Base-by-base conservation (phyloP, 1,140 invertebrate species). In the Protaetia brevitarsis region DNA sequence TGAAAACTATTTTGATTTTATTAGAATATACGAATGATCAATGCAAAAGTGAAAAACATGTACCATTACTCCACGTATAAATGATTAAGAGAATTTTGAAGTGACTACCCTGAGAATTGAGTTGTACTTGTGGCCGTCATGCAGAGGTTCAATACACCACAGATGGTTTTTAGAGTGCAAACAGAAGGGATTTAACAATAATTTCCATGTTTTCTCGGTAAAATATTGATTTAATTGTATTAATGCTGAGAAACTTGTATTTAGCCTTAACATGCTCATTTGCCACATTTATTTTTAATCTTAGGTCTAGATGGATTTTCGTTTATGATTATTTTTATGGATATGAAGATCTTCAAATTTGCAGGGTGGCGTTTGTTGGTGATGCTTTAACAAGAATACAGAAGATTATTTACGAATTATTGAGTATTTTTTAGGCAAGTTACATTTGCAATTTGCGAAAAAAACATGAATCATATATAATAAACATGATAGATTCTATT, bases 321-420 rank as follows among this genome's bases (percentile, higher is more conserved):
- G 83, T 99, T 0, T 97, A 96, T 82, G 98, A 99, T 82, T 99
- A 98, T 79, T 99, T 98, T 76, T 91, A 88, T 85, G 98, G 98
- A 1, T 91, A 90, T 77, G 89, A 97, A 67, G 96, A 99, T 84
- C 79, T 99, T 28, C 80, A 90, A 72, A 86, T 91, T 0, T 83
- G 83, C 69, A 85, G 83, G 71, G 81, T 99, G 28, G 82, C 82
- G 34, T 99, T 99, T 88, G 98, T 99, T 64, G 98, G 97, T 3
- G 85, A 95, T 80, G 81, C 97, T 4, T 83, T 79, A 63, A 82
- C 82, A 10, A 86, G 98, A 76, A 97, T 99, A 59, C 87, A 92
- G 97, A 99, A 84, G 98, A 99, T 82, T 99, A 91, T 82, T 82
- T 99, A 1, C 83, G 98, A 74, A 99, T n/a, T 99, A 72, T 81